A percentile compares a stretch with the other conserved stretches of the same genome.
Evolutionary conservation across 1,140 invertebrate species (phyloP).

Genomic region (Drosophila kanapiae): DNA sequence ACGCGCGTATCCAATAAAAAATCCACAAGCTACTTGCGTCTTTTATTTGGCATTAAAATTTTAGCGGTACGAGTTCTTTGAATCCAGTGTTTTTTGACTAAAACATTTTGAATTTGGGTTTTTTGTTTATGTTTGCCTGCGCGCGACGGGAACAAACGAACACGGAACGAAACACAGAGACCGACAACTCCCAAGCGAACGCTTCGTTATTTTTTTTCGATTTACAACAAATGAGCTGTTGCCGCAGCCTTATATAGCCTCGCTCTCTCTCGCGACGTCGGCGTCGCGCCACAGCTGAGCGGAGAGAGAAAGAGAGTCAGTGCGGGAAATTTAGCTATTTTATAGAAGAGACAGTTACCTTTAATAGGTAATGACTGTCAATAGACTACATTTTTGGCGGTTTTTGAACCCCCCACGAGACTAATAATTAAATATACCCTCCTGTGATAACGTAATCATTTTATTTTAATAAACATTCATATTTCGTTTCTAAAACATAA

Average conservation of each 20-base stretch:
- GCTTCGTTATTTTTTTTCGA: conserved; percentile 11
- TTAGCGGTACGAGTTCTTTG: conserved; percentile 26
- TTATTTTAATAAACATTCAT: too few species aligned
- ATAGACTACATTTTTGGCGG: too few species aligned
- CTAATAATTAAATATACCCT: too few species aligned
- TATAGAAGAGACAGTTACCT: too few species aligned
- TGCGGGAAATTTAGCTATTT: background rate
- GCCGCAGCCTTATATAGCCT: conserved; percentile 24
- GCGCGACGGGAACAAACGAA: conserved; percentile 34
- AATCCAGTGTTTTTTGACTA: conserved; percentile 27
- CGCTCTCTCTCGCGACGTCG: conserved; percentile 18
- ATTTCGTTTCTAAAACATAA: too few species aligned
- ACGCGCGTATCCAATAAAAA: conserved; percentile 29
- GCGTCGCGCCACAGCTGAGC: conserved; percentile 14
- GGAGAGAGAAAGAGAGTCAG: conserved; percentile 1
- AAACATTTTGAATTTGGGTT: conserved; percentile 59
- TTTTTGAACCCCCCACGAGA: too few species aligned
- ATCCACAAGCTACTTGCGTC: conserved; percentile 25
- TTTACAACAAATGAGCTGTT: conserved; percentile 2
- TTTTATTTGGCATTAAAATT: conserved; percentile 44
- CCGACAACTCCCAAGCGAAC: conserved; percentile 24
- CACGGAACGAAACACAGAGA: conserved; percentile 34
- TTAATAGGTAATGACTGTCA: background rate
- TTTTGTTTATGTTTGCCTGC: conserved; percentile 24
- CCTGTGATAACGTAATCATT: too few species aligned